Evolutionary conservation across 2,888 invertebrate genomes (phyloP).

Genomic region (Dicycla oo): DNA sequence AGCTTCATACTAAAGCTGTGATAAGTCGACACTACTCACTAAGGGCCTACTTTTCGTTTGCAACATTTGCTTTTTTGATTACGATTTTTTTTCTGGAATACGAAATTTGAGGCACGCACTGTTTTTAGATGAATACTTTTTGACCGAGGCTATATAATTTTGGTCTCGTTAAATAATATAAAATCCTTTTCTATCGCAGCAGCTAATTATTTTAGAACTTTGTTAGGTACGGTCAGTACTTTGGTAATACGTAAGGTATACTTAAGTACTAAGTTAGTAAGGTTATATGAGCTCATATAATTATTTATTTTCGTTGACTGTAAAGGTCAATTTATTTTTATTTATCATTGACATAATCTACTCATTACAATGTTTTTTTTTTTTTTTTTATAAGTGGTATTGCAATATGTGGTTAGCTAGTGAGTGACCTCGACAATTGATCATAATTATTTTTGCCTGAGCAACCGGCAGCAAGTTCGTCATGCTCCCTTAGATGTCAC

Average conservation of each 20-base stretch:
- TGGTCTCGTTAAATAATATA: not conserved
- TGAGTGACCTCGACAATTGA: no score
- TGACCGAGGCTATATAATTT: not conserved
- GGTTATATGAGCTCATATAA: no score
- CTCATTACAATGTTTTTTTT: no score
- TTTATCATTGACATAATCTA: no score
- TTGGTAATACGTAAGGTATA: not conserved
- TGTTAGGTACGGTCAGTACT: not conserved
- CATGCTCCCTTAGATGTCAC: no score
- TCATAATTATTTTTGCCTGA: no score
- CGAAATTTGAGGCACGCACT: not conserved
- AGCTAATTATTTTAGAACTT: not conserved
- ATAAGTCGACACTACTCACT: not conserved
- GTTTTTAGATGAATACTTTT: not conserved
- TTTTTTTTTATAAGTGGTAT: no score
- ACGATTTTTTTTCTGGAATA: not conserved
- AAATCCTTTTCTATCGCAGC: not conserved
- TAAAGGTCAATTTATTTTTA: no score
- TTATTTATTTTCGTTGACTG: no score
- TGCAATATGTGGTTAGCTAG: no score
- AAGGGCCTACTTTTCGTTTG: not conserved
- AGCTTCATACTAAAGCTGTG: not conserved
- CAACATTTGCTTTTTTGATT: conserved; percentile 9
- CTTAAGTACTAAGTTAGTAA: no score
- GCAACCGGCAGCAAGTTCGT: no score